phyloP scores from a whole-genome alignment of 2,797 vertebrate species.

The Falco naumanni region DNA sequence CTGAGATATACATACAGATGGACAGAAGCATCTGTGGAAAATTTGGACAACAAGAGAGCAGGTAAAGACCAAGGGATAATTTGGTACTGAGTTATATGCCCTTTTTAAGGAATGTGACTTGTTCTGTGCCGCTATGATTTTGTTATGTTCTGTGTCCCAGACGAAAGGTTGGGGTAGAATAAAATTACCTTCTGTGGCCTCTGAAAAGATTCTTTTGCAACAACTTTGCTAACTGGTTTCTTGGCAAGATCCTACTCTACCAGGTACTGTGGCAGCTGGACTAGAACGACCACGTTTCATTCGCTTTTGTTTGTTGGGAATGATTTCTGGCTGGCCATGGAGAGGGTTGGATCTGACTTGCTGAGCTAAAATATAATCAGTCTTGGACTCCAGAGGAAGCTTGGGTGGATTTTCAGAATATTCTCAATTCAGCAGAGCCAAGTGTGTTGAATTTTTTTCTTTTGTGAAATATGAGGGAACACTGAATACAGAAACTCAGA shows the following conservation, averaged over 20 bases:
- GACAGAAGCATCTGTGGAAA: conserved; percentile 20
- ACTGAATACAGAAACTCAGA: not conserved
- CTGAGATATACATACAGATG: not conserved
- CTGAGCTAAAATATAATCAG: not conserved
- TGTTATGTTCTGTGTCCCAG: not conserved
- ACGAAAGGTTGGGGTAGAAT: not conserved
- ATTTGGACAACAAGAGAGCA: not conserved
- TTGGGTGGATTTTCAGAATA: not conserved
- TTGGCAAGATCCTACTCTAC: not conserved
- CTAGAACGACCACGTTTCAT: not conserved
- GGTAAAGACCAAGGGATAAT: not conserved
- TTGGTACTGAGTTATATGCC: not conserved
- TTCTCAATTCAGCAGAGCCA: not conserved
- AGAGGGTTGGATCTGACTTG: not conserved
- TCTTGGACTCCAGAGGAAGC: not conserved
- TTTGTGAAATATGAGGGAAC: not conserved
- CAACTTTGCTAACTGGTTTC: not conserved
- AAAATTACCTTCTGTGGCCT: not conserved
- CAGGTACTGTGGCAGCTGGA: not conserved
- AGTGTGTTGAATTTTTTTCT: not conserved
- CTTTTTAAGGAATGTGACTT: not conserved
- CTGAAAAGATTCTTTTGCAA: not conserved
- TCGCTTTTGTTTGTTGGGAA: not conserved
- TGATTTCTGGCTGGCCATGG: not conserved
- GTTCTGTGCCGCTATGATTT: not conserved